Evolutionary conservation across 1,140 invertebrate species (phyloP), one percentile per base, ranked within the genome.

Genomic region (Aricia agestis): DNA sequence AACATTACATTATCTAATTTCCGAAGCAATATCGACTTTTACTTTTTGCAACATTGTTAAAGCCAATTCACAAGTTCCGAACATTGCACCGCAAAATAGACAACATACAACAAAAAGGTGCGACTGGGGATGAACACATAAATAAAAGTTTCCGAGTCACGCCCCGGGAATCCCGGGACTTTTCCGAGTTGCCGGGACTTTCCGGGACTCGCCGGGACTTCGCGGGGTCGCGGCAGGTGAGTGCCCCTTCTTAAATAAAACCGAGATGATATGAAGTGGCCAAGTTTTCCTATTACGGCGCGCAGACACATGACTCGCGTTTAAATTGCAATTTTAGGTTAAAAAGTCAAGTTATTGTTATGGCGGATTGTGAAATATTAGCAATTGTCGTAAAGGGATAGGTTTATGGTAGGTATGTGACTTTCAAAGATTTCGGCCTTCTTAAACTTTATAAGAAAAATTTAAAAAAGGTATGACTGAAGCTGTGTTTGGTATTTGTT

Each of bases 241-340:
- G 45, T 52, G 45, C 45, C 45, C 11, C 3, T 5, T 10, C 68
- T 74, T 74, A 67, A 74, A 74, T 72, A 69, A 72, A 72, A 72
- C 66, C 15, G 42, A 61, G 42, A 36, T 45, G 25, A 45, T 69
- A 59, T 74, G 67, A 69, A 74, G 69, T 71, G 57, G 42, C 66
- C 41, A 72, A 75, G 68, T 75, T 75, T 75, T 67, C 71, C 57
- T 72, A 75, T 75, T 75, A 75, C 63, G 70, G 69, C 19, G 61
- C 58, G 45, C 41, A 68, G 72, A 75, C 74, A 68, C 74, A 72
- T 70, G 41, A 36, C 66, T 42, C 15, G 66, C 42, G 66, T 67
- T 67, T 67, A 36, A 67, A 67, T 67, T 42, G 18, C 11, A 13
- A 42, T 67, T 67, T 67, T 67, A 67, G 18, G 66, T 67, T 42